Base-by-base conservation (phyloP, 1,140 invertebrate species). In the Tetragnatha versicolor region DNA sequence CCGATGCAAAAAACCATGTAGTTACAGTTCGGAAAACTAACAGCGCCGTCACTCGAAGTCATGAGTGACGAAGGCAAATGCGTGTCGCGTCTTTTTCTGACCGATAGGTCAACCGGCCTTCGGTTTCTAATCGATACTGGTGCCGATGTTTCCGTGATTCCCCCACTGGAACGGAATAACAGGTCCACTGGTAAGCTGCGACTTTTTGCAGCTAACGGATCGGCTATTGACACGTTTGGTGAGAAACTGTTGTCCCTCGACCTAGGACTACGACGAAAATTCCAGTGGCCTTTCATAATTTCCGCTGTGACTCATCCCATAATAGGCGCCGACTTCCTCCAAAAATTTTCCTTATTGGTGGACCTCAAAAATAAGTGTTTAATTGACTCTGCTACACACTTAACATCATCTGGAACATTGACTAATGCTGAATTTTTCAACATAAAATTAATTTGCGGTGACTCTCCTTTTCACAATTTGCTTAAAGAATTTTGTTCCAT, bases 111-210 rank as follows among this genome's bases (percentile, higher is more conserved):
- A 1, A 3, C 68, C 1, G 7, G 33, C n/a, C 33, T n/a, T 39
- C 10, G 27, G 12, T 81, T 65, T 76, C 69, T 81, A 9, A 68
- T 81, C 6, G 80, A 81, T 45, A 80, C 80, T 29, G 80, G 80
- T 17, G 49, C 66, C 2, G 80, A 81, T 22, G 51, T 81, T 7
- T 80, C 58, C 39, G 63, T 80, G 1, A 20, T 80, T 27, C 49
- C 3, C 25, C 14, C 58, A 0, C 9, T 5, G 12, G 2, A 33
- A 10, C 9, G 80, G 31, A n/a, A 14, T 7, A 45, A 25, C n/a
- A 5, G 39, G 6, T 33, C 9, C 7, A 31, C 79, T 1, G 33
- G 22, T 3, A 9, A 22, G 17, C 37, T 61, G 10, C 20, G 81
- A 65, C 45, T 81, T 14, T 80, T 42, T 51, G 79, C 80, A 9